Percentiles rank a stretch among this genome's conserved stretches.
These are phyloP conservation scores for Oligia latruncula DNA, from an alignment of 2,888 invertebrate species.

Conservation along the genomic window DNA sequence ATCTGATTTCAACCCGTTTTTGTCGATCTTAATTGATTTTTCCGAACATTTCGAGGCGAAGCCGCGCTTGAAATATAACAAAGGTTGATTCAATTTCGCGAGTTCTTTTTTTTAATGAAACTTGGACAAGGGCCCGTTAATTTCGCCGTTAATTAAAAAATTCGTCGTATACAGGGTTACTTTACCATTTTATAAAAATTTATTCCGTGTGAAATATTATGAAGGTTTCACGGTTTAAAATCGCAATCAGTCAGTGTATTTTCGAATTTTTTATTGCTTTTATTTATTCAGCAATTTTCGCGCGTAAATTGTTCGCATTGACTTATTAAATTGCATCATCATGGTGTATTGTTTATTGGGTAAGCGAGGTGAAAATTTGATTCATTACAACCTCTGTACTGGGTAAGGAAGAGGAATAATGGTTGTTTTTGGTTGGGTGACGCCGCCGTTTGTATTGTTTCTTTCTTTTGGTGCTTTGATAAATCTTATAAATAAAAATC, in stretches of 20 bases:
- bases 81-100: slow-evolving; percentile 67
- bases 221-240: slow-evolving; percentile 25
- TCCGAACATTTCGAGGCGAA: slow-evolving; percentile 42
- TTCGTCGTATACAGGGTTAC: slow-evolving; percentile 71
- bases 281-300: slow-evolving; percentile 38
- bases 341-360: slow-evolving; percentile 41
- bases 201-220: slow-evolving; percentile 57
- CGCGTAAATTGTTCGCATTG: slow-evolving; percentile 23
- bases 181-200: slow-evolving; percentile 70
- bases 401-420: not conserved
- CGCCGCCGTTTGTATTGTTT: not conserved
- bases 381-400: slow-evolving; percentile 27
- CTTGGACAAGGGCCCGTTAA: slow-evolving; percentile 65
- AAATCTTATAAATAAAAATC: too few relatives aligned
- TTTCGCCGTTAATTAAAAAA: slow-evolving; percentile 79
- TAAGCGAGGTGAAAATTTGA: slow-evolving; percentile 35
- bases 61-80: slow-evolving; percentile 55
- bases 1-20: slow-evolving; percentile 48
- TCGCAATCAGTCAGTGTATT: slow-evolving; percentile 46
- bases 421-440: not conserved
- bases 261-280: slow-evolving; percentile 41
- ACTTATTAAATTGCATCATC: slow-evolving; percentile 49
- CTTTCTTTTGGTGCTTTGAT: not conserved
- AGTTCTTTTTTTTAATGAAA: slow-evolving; percentile 67
- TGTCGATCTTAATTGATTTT: slow-evolving; percentile 61